Conservation (phyloP, 2,888 invertebrate genomes). For the Eupithecia dodoneata region DNA sequence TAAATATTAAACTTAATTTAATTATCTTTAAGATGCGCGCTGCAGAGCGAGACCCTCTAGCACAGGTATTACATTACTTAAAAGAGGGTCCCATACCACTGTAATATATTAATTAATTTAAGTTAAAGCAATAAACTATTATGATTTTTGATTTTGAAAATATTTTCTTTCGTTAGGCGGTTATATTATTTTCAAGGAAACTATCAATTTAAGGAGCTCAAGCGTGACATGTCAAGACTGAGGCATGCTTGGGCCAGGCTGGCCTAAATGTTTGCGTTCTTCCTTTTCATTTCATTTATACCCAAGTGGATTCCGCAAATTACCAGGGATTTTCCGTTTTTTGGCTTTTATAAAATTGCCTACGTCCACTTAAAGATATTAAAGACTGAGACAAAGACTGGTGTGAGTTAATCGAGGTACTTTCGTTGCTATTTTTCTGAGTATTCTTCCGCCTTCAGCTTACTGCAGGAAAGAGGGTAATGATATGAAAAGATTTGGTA, state of each 20-base stretch:
- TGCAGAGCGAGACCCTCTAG: too few species aligned
- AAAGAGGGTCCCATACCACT: too few species aligned
- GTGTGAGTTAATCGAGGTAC: constrained; percentile 49
- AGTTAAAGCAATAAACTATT: too few species aligned
- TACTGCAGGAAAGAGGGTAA: background rate
- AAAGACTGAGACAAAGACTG: constrained; percentile 71
- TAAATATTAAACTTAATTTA: too few species aligned
- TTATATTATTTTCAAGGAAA: background rate
- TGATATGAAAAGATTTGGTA: background rate
- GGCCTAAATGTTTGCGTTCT: background rate
- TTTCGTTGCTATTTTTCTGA: constrained; percentile 52
- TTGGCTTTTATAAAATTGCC: constrained; percentile 77
- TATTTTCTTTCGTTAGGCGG: too few species aligned
- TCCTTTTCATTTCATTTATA: constrained; percentile 75
- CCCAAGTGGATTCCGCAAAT: constrained; percentile 74
- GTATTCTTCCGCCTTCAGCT: constrained; percentile 20
- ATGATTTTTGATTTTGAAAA: too few species aligned
- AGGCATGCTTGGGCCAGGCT: constrained; percentile 3
- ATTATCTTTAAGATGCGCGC: too few species aligned
- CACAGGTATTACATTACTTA: too few species aligned
- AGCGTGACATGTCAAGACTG: background rate
- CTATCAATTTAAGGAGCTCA: constrained; percentile 1
- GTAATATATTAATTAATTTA: too few species aligned
- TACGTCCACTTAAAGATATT: constrained; percentile 80
- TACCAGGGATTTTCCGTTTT: constrained; percentile 69